Base-by-base conservation (phyloP, 2,113 vertebrate genomes). In the Neogobius melanostomus region DNA sequence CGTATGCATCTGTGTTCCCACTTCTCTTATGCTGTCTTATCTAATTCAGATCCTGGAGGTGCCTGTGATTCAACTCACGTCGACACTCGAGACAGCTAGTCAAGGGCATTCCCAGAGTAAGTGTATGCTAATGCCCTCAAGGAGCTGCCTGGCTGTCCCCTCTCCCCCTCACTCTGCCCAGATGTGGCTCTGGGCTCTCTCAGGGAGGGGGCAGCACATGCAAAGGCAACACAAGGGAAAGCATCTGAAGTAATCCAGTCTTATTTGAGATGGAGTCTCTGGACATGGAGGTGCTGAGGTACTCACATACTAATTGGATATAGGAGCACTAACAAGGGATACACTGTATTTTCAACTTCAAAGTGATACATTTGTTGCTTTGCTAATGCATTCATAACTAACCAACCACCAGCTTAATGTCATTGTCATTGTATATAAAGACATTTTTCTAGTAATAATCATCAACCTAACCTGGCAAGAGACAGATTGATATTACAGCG, bases 31-130 rank as follows among this genome's bases (percentile, higher is more conserved):
- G n/a, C 59, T 43, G 0, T 3, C 21, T 63, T 52, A 62, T 77
- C 57, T 45, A 14, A 45, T 50, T 67, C 66, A 1, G 44, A 44
- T 69, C 62, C 43, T 5, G 10, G 56, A 3, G 52, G 51, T 16
- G 64, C 5, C 57, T 77, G 68, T 36, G 70, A 87, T 91, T 88
- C 90, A 74, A 75, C 85, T 93, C 92, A 94, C 12, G 21, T 89
- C 76, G 71, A 49, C 89, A 75, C 77, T 79, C 88, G 82, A 82
- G 78, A 83, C 87, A 81, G 85, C 81, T 45, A 83, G 86, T 94
- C 91, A 95, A 96, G 92, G 94, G 91, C 93, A 92, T 91, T 93
- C 90, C 92, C 87, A 66, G 69, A 92, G 90, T 93, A 92, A 91
- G 82, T 83, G 62, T 88, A 92, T 89, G 89, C 83, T 93, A 93